phyloP scores from a whole-genome alignment of 1,140 invertebrate genomes.

The Uloborus diversus region DNA sequence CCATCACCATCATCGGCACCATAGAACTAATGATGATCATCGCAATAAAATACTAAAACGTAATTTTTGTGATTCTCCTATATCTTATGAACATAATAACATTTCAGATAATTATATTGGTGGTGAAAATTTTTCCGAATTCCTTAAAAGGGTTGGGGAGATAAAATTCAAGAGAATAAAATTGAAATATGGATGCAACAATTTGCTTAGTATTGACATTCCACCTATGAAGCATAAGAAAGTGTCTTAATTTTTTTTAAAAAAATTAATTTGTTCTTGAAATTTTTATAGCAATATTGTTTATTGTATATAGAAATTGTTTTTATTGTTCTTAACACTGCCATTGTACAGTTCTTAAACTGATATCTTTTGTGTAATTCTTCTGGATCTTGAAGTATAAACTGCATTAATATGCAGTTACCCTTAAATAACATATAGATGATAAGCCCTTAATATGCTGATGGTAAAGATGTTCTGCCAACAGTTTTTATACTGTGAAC shows the following conservation, averaged over 20 bases:
- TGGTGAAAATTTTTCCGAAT: constrained; percentile 28
- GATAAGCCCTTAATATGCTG: too few species aligned
- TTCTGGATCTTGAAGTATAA: neutral
- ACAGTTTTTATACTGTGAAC: too few species aligned
- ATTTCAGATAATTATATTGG: neutral
- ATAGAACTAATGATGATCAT: neutral
- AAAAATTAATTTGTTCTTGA: constrained; percentile 30
- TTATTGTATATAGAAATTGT: constrained; percentile 35
- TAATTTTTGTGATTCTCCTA: neutral
- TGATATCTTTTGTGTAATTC: constrained; percentile 3
- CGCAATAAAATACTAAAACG: constrained; percentile 21
- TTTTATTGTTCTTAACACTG: constrained; percentile 41
- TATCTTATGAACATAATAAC: neutral
- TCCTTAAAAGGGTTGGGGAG: constrained; percentile 35
- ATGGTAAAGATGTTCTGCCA: too few species aligned
- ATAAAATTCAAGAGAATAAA: constrained; percentile 38
- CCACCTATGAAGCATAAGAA: constrained; percentile 49
- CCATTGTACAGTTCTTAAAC: constrained; percentile 40
- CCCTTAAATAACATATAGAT: too few species aligned
- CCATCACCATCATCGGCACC: too few species aligned
- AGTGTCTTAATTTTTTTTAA: constrained; percentile 48
- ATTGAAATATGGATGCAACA: constrained; percentile 42
- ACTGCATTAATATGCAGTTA: too few species aligned
- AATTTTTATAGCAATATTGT: constrained; percentile 39
- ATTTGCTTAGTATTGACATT: constrained; percentile 49